Conservation (phyloP, 1,140 invertebrate species). For the Elysia chlorotica region DNA sequence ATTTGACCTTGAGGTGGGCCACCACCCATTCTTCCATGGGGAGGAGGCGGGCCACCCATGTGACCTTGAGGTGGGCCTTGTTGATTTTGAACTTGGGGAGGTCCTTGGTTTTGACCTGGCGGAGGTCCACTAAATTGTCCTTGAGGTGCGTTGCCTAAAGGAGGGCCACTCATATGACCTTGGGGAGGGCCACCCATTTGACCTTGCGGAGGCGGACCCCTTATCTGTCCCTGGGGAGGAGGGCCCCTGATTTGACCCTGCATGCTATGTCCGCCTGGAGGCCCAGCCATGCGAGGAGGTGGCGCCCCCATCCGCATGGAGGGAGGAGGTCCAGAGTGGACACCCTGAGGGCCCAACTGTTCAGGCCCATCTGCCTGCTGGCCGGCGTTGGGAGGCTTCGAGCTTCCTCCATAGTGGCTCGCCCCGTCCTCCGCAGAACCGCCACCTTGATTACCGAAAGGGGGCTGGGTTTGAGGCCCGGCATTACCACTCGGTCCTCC, state of each 20-base stretch:
- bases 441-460: not conserved
- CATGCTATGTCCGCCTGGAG: not conserved
- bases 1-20: too few relatives aligned
- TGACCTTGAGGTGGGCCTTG: too few relatives aligned
- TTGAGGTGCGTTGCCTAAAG: too few relatives aligned
- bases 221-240: not conserved
- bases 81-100: too few relatives aligned
- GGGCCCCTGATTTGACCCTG: not conserved
- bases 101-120: too few relatives aligned
- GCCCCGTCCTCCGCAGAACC: too few relatives aligned
- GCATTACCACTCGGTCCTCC: not conserved
- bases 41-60: too few relatives aligned
- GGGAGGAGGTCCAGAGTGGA: too few relatives aligned
- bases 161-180: not conserved
- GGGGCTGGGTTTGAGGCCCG: not conserved
- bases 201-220: not conserved
- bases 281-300: not conserved
- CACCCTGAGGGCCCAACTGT: conserved; percentile 5
- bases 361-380: not conserved
- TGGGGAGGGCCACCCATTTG: not conserved
- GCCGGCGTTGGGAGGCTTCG: not conserved
- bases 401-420: not conserved
- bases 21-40: too few relatives aligned
- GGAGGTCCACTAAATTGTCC: too few relatives aligned
- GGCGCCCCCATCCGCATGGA: too few relatives aligned